phyloP scores from a whole-genome alignment of 2,113 vertebrate species.

The Sceloporus undulatus region DNA sequence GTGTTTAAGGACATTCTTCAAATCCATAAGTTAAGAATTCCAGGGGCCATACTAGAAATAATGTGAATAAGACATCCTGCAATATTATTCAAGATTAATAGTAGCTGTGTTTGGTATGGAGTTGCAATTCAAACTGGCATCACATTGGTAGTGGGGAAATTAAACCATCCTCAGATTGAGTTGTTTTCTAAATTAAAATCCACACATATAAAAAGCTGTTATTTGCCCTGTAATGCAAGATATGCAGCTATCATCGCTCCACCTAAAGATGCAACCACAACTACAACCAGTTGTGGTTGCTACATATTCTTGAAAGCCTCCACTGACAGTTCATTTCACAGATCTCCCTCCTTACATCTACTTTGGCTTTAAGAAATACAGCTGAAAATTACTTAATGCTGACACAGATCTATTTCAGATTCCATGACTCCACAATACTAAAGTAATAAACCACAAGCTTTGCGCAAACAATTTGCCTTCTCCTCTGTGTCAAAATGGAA shows the following conservation, averaged over 20 bases:
- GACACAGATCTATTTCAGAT: no score
- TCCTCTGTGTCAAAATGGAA: constrained; percentile 14
- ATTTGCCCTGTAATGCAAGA: not conserved
- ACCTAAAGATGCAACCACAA: not conserved
- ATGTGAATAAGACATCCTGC: not conserved
- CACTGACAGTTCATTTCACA: not conserved
- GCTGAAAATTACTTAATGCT: no score
- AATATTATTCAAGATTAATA: not conserved
- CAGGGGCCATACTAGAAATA: not conserved
- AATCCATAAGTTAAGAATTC: not conserved
- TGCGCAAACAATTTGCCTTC: not conserved
- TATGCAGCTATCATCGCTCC: not conserved
- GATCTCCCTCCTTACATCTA: not conserved
- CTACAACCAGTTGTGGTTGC: not conserved
- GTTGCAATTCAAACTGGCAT: not conserved
- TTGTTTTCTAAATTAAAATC: not conserved
- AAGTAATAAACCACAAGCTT: no score
- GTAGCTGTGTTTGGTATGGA: not conserved
- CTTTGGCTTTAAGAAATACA: not conserved
- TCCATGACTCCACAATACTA: not conserved
- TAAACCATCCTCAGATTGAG: no score
- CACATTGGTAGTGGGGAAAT: not conserved
- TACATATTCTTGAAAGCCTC: not conserved
- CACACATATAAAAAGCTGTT: not conserved
- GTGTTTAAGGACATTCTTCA: not conserved